Conservation (phyloP, 2,888 invertebrate species). For the Graphium colonna region DNA sequence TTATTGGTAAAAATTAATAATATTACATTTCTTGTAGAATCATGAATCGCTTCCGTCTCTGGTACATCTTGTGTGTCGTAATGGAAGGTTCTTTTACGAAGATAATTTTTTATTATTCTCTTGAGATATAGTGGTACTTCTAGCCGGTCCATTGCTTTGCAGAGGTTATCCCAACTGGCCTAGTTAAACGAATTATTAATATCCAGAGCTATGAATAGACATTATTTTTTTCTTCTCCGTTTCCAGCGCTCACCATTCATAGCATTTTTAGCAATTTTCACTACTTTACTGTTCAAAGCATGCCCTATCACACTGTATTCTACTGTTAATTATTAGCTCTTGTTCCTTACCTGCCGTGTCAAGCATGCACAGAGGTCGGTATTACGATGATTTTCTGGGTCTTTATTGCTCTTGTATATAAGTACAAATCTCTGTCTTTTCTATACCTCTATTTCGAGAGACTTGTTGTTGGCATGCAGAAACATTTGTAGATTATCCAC, state of each 20-base stretch:
- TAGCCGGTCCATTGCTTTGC: not conserved
- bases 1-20: no score
- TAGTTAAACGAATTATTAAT: conserved; percentile 20
- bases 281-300: not conserved
- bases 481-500: not conserved
- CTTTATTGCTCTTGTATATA: not conserved
- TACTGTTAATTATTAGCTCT: conserved; percentile 11
- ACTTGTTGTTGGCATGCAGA: conserved; percentile 6
- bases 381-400: conserved; percentile 8
- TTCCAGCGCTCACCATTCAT: conserved; percentile 2
- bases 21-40: no score
- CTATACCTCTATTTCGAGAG: conserved; percentile 7
- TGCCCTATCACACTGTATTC: conserved; percentile 9
- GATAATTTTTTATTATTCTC: not conserved
- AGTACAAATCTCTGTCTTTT: conserved; percentile 11
- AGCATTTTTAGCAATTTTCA: conserved; percentile 4
- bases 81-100: not conserved
- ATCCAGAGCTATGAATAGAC: conserved; percentile 7
- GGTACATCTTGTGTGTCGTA: not conserved
- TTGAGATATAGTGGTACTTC: not conserved
- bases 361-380: conserved; percentile 12
- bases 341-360: conserved; percentile 10
- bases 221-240: conserved; percentile 13
- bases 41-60: no score
- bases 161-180: not conserved